Evolutionary conservation across 2,888 invertebrate genomes (phyloP).

Genomic region (Fragum fragum): DNA sequence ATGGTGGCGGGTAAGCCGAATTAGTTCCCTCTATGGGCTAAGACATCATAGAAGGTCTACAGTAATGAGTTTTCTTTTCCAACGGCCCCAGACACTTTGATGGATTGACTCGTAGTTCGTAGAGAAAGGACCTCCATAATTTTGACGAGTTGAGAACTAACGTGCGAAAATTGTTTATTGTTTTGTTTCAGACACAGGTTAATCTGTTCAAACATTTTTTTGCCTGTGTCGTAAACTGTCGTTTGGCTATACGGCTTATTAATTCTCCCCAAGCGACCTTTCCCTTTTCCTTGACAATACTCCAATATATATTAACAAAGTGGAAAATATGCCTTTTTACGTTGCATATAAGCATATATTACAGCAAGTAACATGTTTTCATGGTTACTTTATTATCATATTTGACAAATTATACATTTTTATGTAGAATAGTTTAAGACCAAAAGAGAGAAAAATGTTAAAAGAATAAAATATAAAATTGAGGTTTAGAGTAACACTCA

Average conservation of each 20-base stretch:
- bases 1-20: background rate
- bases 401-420: too few species aligned
- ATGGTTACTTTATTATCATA: too few species aligned
- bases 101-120: constrained; percentile 66
- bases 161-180: constrained; percentile 67
- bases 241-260: background rate
- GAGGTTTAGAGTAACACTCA: too few species aligned
- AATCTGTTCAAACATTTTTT: constrained; percentile 57
- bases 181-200: constrained; percentile 65
- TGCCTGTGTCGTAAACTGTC: constrained; percentile 28
- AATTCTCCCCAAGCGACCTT: background rate
- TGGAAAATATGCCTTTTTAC: too few species aligned
- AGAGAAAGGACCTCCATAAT: constrained; percentile 69
- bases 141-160: constrained; percentile 65
- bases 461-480: too few species aligned
- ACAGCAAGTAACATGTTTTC: too few species aligned
- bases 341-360: too few species aligned
- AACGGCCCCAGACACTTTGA: constrained; percentile 57
- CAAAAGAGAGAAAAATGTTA: too few species aligned
- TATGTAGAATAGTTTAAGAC: too few species aligned
- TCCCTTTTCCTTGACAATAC: background rate
- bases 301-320: too few species aligned
- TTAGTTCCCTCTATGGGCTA: background rate
- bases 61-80: constrained; percentile 64
- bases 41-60: background rate